These are phyloP conservation scores for Artibeus jamaicensis DNA, from an alignment of 2,797 vertebrate species.

Conservation along the genomic window DNA sequence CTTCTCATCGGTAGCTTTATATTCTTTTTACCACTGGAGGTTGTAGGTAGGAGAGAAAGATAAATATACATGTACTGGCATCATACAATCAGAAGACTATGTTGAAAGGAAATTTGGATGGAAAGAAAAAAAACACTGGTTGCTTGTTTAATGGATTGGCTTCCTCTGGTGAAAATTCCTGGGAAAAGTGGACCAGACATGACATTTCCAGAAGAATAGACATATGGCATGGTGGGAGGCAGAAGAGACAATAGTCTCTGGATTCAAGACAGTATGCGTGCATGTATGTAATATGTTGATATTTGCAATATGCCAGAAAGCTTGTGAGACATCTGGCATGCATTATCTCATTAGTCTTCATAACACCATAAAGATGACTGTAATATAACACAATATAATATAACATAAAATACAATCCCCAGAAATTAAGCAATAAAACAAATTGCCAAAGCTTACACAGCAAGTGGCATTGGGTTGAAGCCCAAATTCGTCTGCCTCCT, in stretches of 20 bases:
- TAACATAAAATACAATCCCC: neutral
- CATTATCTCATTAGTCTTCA: conserved; percentile 10
- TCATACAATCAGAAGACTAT: neutral
- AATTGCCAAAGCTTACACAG: conserved; percentile 31
- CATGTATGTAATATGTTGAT: neutral
- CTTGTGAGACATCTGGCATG: neutral
- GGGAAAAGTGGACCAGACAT: neutral
- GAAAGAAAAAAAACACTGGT: neutral
- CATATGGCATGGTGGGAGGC: neutral
- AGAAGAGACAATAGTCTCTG: neutral
- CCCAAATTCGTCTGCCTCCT: neutral
- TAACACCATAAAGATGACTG: neutral
- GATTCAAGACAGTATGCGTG: neutral
- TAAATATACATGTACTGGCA: neutral
- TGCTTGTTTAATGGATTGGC: neutral
- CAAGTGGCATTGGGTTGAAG: neutral
- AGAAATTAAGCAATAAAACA: conserved; percentile 8
- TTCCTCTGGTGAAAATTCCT: neutral
- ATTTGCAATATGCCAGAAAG: neutral
- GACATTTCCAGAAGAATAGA: neutral
- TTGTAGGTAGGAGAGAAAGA: neutral
- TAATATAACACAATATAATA: neutral
- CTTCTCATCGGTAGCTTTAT: neutral
- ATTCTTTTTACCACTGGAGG: neutral
- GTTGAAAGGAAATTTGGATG: neutral